Evolutionary conservation across 35 echinoderm and acorn worm genomes (phyloP).

Genomic region (Strongylocentrotus purpuratus): DNA sequence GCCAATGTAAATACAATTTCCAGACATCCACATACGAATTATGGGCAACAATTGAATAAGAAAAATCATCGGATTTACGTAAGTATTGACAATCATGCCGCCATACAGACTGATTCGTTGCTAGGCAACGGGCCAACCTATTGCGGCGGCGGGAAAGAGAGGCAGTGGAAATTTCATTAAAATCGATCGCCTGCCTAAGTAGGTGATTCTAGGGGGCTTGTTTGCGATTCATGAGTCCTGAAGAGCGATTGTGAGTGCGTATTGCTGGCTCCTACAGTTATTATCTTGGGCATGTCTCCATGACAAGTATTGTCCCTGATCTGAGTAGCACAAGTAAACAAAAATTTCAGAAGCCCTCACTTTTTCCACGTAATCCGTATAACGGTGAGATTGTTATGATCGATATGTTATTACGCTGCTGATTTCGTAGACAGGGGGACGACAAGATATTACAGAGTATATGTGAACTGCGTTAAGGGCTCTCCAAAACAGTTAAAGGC

Average conservation of each 20-base stretch:
- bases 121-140: conserved; percentile 17
- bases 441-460: too few relatives aligned
- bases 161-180: conserved; percentile 40
- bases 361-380: neutral
- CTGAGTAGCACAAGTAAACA: neutral
- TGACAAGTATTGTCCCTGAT: neutral
- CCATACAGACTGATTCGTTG: neutral
- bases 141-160: neutral
- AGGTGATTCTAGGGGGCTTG: neutral
- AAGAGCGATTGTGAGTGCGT: neutral
- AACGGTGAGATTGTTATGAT: neutral
- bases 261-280: neutral
- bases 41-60: conserved; percentile 3
- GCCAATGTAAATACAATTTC: neutral
- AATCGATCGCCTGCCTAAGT: conserved; percentile 23
- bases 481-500: too few relatives aligned
- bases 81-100: conserved; percentile 12
- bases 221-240: neutral
- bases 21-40: neutral
- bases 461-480: too few relatives aligned
- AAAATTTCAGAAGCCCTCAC: neutral
- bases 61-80: conserved; percentile 21
- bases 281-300: neutral
- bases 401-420: too few relatives aligned
- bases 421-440: too few relatives aligned